Evolutionary conservation across 2,113 vertebrate species (phyloP), one percentile per base, ranked within the genome.

Genomic region (Podarcis muralis): DNA sequence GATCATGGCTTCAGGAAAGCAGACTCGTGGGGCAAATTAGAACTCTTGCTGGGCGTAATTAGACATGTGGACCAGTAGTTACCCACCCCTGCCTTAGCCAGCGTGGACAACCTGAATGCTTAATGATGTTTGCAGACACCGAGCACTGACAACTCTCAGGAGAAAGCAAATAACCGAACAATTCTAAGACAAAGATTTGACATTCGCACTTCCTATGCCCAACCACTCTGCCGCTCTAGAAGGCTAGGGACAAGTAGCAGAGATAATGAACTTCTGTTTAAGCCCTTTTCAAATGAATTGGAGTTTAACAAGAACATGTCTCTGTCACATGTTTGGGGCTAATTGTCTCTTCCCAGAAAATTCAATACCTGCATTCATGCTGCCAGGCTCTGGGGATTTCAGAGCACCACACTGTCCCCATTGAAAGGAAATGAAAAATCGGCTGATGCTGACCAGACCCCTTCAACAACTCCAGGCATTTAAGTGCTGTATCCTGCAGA

Each of bases 371-470:
- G 65, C 90, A 96, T 97, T 96, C 95, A 96, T 95, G 91, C 91
- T 96, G 86, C 85, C 85, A 92, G 93, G 89, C 96, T 93, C 94
- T 88, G 91, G 94, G 93, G 95, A 97, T 90, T 94, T 87, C 93
- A 91, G 92, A 95, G 92, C 94, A 95, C 95, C 91, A 92, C 94
- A 95, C 94, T 96, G 93, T 97, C 95, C 95, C 95, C 95, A 95
- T 90, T 88, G 93, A 96, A 97, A 96, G 96, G 97, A 97, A 97
- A 97, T 97, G 96, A 97, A 97, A 97, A 96, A 95, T 95, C 85
- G 84, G 89, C 92, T 97, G 96, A 97, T 96, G 94, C 94, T 97
- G 94, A 96, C 92, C 96, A 97, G 96, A 97, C 95, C 94, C 96
- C 92, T 95, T 96, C 92, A 95, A 91, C 94, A 95, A 92, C 92